These are phyloP conservation scores for Dicyrtomina minuta DNA, from an alignment of 2,888 invertebrate genomes.

Conservation along the genomic window DNA sequence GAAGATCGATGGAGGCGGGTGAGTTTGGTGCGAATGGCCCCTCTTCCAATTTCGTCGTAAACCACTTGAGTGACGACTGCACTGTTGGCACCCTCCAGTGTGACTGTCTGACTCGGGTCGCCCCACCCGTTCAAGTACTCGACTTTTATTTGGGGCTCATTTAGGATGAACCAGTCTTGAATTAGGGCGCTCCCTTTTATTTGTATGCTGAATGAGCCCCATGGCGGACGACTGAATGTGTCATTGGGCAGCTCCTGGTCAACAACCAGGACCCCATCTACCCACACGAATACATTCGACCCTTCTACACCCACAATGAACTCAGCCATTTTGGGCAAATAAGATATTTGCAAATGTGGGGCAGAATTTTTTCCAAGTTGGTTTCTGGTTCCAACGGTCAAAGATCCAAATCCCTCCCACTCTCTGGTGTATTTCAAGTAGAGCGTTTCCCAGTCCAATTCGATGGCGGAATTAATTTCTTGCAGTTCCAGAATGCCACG, in stretches of 20 bases:
- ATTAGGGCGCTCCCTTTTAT: conserved; percentile 2
- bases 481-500: background rate
- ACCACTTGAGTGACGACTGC: conserved; percentile 20
- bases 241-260: background rate
- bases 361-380: background rate
- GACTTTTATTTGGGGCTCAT: conserved; percentile 5
- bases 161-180: background rate
- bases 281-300: conserved; percentile 5
- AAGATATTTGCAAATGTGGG: background rate
- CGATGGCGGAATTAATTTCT: background rate
- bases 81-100: background rate
- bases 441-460: background rate
- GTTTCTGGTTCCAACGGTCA: background rate
- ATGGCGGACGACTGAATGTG: background rate
- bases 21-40: background rate
- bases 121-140: conserved; percentile 16
- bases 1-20: conserved; percentile 2
- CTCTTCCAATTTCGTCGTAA: too few relatives aligned
- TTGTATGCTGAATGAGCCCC: background rate
- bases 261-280: conserved; percentile 13
- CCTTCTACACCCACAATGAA: background rate
- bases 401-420: background rate
- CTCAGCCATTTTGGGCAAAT: too few relatives aligned
- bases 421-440: background rate
- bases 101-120: conserved; percentile 22